A percentile compares a stretch with the other conserved stretches of the same genome.
These are phyloP conservation scores for Ennomos fuscantarius DNA, from an alignment of 2,888 invertebrate species.

Conservation along the genomic window DNA sequence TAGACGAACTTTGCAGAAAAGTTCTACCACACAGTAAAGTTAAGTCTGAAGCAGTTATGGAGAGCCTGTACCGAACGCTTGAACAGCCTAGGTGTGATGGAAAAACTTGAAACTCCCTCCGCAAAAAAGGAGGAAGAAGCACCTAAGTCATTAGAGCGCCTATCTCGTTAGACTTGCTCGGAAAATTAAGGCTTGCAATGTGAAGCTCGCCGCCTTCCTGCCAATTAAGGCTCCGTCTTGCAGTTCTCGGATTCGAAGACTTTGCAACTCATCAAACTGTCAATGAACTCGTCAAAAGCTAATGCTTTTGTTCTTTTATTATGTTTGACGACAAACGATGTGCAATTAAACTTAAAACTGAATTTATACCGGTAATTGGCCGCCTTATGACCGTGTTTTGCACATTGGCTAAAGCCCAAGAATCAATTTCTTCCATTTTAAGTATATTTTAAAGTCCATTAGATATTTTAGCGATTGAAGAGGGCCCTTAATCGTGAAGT, in stretches of 20 bases:
- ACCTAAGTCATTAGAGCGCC: constrained; percentile 36
- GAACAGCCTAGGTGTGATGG: neutral
- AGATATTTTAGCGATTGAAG: too few species aligned
- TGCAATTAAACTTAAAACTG: too few species aligned
- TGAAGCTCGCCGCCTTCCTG: constrained; percentile 22
- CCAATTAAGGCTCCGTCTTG: constrained; percentile 27
- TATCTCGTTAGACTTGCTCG: constrained; percentile 32
- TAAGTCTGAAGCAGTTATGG: too few species aligned
- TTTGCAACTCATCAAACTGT: constrained; percentile 18
- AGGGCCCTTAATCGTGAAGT: too few species aligned
- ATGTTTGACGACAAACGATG: neutral
- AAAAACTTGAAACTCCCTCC: constrained; percentile 13
- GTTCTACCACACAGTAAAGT: too few species aligned
- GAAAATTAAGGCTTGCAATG: constrained; percentile 34
- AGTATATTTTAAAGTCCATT: too few species aligned
- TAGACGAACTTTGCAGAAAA: too few species aligned
- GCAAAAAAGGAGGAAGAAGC: constrained; percentile 35
- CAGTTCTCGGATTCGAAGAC: constrained; percentile 29
- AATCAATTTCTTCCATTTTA: too few species aligned
- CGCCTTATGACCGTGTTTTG: too few species aligned
- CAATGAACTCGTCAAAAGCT: constrained; percentile 13
- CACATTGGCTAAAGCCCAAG: too few species aligned
- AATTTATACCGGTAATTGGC: too few species aligned
- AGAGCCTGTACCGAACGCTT: too few species aligned
- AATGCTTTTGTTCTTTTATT: neutral